These are phyloP conservation scores for Pharmacophagus antenor DNA, from an alignment of 2,888 invertebrate species.

Conservation along the genomic window DNA sequence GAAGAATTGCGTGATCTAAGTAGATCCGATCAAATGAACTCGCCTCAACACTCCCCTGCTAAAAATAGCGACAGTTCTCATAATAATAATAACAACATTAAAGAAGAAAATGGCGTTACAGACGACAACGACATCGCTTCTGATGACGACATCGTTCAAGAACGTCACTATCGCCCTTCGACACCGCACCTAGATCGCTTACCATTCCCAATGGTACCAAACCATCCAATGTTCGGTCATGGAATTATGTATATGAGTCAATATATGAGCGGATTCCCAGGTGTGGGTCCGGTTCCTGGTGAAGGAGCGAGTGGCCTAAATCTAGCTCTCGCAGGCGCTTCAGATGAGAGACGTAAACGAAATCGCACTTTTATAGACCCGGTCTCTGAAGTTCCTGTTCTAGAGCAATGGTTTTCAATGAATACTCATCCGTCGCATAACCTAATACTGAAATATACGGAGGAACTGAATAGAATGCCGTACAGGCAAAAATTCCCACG, in stretches of 20 bases:
- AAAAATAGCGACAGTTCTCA: conserved; percentile 79
- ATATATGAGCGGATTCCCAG: conserved; percentile 84
- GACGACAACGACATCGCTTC: conserved; percentile 77
- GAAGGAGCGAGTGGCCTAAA: conserved; percentile 82
- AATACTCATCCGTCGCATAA: conserved; percentile 99
- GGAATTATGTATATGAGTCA: conserved; percentile 96
- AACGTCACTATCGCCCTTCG: conserved; percentile 63
- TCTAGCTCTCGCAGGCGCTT: conserved; percentile 82
- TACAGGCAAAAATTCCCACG: conserved; percentile 99
- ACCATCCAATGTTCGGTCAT: conserved; percentile 91
- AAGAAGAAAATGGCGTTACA: conserved; percentile 73
- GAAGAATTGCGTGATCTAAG: conserved; percentile 77
- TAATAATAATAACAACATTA: conserved; percentile 72
- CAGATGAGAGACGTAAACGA: conserved; percentile 95
- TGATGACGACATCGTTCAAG: conserved; percentile 71
- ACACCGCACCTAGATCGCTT: conserved; percentile 77
- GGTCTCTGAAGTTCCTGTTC: conserved; percentile 96
- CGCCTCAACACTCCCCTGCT: conserved; percentile 78
- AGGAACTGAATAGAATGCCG: conserved; percentile 97
- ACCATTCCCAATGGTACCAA: conserved; percentile 90
- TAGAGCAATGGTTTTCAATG: conserved; percentile 97
- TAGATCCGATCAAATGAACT: conserved; percentile 59
- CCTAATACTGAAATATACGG: conserved; percentile 98
- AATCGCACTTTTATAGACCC: conserved; percentile 99
- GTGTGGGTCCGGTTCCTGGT: conserved; percentile 77